Percentiles rank a stretch among this genome's conserved stretches.
These are phyloP conservation scores for Drosophila arawakana DNA, from an alignment of 1,140 invertebrate species.

Conservation along the genomic window DNA sequence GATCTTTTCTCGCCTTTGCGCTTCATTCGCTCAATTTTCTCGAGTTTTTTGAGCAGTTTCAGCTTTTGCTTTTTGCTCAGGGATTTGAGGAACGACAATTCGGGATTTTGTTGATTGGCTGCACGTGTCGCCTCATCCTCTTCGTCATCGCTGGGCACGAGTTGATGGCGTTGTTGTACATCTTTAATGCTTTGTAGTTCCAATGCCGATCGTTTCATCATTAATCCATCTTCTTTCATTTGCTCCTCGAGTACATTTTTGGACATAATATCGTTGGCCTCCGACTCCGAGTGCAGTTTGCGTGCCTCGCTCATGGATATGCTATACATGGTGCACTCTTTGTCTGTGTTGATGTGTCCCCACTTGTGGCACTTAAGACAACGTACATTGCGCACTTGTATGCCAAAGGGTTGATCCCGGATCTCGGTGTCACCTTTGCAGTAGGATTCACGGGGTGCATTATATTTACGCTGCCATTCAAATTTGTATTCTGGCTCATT, in stretches of 20 bases:
- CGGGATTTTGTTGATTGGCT: constrained; percentile 74
- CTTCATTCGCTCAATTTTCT: constrained; percentile 90
- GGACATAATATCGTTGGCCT: constrained; percentile 86
- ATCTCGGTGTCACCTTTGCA: constrained; percentile 98
- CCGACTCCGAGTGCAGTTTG: constrained; percentile 86
- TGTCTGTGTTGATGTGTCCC: constrained; percentile 99
- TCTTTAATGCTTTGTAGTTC: constrained; percentile 84
- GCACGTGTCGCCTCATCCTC: constrained; percentile 87
- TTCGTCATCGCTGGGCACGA: constrained; percentile 85
- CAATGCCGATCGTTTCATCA: constrained; percentile 91
- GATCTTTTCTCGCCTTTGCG: constrained; percentile 61
- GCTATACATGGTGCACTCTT: constrained; percentile 96
- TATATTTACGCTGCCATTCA: constrained; percentile 99
- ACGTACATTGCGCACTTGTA: constrained; percentile 97
- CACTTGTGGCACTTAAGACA: constrained; percentile 99
- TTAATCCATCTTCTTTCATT: constrained; percentile 96
- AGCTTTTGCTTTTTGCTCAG: constrained; percentile 95
- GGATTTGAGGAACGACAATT: constrained; percentile 89
- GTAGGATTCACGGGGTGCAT: constrained; percentile 98
- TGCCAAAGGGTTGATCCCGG: constrained; percentile 99
- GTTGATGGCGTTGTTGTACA: constrained; percentile 76
- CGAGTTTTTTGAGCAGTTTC: constrained; percentile 93
- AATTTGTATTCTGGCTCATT: constrained; percentile 99
- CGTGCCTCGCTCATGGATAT: constrained; percentile 90
- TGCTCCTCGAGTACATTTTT: constrained; percentile 92